Evolutionary conservation across 1,140 invertebrate genomes (phyloP), one percentile per base, ranked within the genome.

Genomic region (Oedothorax gibbosus): DNA sequence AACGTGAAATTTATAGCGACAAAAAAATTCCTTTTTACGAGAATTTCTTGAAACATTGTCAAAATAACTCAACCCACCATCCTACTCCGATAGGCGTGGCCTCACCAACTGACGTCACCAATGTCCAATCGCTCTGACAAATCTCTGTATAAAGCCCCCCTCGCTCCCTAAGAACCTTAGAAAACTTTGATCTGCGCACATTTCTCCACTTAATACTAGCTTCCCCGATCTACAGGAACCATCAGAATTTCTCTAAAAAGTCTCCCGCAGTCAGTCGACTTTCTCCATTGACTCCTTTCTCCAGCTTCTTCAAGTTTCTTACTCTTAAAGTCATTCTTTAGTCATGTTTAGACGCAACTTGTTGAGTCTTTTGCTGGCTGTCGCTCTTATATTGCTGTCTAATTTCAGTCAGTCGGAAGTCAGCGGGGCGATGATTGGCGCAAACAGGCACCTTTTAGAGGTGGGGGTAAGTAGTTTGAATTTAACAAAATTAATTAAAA

Each of bases 131-230:
- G 56, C 72, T 10, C 54, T 12, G 53, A 60, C 18, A 56, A 60
- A 75, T 75, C 54, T 75, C 53, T 35, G 56, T 75, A 75, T 75
- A 75, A 75, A 75, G 72, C 49, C 20, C 53, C 12, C 10, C 53
- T 20, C 53, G 11, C 65, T 68, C 65, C 65, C 11, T 10, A 20
- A 18, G 11, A 56, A 12, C n/a, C 72, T 75, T 53, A 53, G 50
- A 73, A 75, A 75, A 75, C 53, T 75, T 62, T 60, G 10, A 10
- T 35, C 11, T 60, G 72, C 72, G 56, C 72, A 60, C 14, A 60
- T 21, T 14, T 12, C 35, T 49, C 18, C 72, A 56, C 66, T 69
- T 35, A 69, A 69, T 49, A 69, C 35, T 35, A 49, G 66, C 66
- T 10, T 50, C 12, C n/a, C 35, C 12, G 66, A 69, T 50, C 20